A percentile compares a stretch with the other conserved stretches of the same genome.
Evolutionary conservation across 2,113 vertebrate genomes (phyloP).

Genomic region (Corythaixoides concolor): DNA sequence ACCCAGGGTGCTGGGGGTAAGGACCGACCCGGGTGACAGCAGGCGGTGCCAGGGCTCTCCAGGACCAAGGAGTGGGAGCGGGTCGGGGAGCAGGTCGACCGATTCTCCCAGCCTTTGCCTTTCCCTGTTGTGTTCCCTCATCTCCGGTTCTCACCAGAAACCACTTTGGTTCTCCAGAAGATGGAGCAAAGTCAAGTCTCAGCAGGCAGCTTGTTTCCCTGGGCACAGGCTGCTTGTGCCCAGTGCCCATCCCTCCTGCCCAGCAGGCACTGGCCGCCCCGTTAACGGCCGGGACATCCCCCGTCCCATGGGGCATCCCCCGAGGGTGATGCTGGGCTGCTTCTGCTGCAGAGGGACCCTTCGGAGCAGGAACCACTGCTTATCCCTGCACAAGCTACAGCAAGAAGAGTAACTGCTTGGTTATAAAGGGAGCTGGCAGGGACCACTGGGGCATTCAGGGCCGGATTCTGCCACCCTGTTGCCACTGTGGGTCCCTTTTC

Average conservation of each 20-base stretch:
- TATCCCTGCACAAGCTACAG: not conserved
- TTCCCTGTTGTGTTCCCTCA: not conserved
- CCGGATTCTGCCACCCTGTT: not conserved
- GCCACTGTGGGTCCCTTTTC: not conserved
- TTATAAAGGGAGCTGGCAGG: not conserved
- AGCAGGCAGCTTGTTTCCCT: not conserved
- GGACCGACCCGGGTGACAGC: not conserved
- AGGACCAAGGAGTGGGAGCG: fast-evolving
- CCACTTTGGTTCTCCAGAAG: not conserved
- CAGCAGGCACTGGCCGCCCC: not conserved
- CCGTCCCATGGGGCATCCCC: too few species aligned
- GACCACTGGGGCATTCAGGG: not conserved
- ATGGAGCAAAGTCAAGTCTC: not conserved
- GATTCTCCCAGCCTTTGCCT: not conserved
- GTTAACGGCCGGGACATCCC: too few species aligned
- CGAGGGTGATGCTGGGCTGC: too few species aligned
- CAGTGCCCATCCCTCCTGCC: not conserved
- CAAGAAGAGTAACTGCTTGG: not conserved
- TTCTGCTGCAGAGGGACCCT: too few species aligned
- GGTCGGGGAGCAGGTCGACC: not conserved
- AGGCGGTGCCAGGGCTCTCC: fast-evolving
- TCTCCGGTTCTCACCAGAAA: not conserved
- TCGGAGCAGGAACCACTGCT: not conserved
- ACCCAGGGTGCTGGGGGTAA: not conserved
- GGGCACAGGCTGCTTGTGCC: not conserved